A percentile compares a stretch with the other conserved stretches of the same genome.
Evolutionary conservation across 2,113 vertebrate species (phyloP).

Genomic region (Zapus hudsonius): DNA sequence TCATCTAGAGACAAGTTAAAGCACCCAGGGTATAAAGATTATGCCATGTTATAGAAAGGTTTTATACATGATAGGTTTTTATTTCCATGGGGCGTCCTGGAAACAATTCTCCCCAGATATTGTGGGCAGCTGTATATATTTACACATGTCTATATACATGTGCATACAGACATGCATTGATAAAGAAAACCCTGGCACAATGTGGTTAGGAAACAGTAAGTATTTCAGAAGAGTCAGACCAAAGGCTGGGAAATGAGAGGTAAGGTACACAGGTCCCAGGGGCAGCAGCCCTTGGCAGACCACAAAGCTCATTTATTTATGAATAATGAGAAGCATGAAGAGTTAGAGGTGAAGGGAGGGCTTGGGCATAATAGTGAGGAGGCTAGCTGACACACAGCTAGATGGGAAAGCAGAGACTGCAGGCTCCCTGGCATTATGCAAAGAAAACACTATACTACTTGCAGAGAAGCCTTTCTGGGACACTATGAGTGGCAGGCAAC

Average conservation of each 20-base stretch:
- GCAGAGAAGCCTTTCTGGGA: neutral
- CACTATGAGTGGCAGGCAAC: neutral
- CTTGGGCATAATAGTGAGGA: neutral
- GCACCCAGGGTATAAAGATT: neutral
- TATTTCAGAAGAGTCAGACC: neutral
- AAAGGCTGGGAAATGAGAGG: neutral
- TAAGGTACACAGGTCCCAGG: neutral
- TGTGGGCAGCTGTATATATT: neutral
- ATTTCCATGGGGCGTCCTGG: neutral
- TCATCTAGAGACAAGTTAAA: neutral
- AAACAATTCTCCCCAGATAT: neutral
- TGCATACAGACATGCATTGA: neutral
- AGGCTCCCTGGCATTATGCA: neutral
- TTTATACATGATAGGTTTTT: neutral
- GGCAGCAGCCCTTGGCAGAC: neutral
- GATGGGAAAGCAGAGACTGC: neutral
- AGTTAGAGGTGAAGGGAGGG: neutral
- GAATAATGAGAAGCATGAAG: neutral
- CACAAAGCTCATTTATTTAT: neutral
- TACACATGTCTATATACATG: neutral
- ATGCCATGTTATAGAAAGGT: neutral
- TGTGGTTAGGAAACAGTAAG: neutral
- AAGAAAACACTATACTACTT: neutral
- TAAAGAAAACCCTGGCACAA: neutral
- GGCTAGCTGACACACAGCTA: neutral